Evolutionary conservation across 1,140 invertebrate genomes (phyloP), one percentile per base, ranked within the genome.

Genomic region (Notospermus geniculatus): DNA sequence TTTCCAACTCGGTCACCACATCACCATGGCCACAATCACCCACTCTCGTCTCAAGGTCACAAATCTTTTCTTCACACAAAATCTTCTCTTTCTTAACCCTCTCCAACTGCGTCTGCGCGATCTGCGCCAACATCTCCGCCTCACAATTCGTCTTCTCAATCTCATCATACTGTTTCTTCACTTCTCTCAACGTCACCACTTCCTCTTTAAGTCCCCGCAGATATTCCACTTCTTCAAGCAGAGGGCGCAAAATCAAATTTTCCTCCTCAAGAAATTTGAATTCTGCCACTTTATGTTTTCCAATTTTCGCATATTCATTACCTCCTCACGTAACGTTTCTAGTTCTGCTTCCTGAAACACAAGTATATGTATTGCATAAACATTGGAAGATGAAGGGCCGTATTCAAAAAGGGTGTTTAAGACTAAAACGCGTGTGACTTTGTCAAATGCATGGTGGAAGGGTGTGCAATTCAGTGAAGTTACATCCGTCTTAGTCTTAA

Each of bases 1-100:
- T 54, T 23, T 67, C 66, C 59, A 62, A 43, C 17, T 52, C 54
- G 5, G 62, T 55, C 13, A 61, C 22, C 55, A 61, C 27, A 19
- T 57, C 50, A 46, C 58, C 62, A 1, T 63, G 45, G 15, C 54
- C 57, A 52, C 59, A 15, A 43, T 28, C 27, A 54, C 57, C 19
- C 25, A 29, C n/a, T 53, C 32, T 23, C 56, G 32, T 23, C 60
- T 60, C 23, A 50, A 39, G 23, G 59, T 64, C n/a, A 61, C 56
- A 22, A 27, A 30, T 9, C 63, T 58, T 15, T 54, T 57, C 27
- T 60, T 39, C 32, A 63, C 50, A 29, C 60, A 61, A 23, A 61
- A 60, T 22, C 57, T 58, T 45, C 63, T 59, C 28, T 57, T 54
- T 30, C 54, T 53, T 30, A 53, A 17, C 56, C 1, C 58, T 22